Percentiles rank a stretch among this genome's conserved stretches.
Evolutionary conservation across 2,888 invertebrate species (phyloP).

Genomic region (Synanthedon tipuliformis): DNA sequence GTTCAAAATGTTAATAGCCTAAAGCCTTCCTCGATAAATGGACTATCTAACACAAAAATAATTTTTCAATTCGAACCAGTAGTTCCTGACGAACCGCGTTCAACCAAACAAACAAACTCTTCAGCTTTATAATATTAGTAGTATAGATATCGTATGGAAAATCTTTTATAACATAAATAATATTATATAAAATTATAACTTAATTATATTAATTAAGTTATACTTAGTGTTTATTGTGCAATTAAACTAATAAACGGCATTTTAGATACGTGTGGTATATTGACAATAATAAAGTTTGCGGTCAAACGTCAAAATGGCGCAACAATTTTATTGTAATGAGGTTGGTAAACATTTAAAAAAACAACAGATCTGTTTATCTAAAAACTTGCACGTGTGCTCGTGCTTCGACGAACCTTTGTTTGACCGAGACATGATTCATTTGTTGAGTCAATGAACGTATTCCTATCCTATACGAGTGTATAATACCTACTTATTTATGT

Average conservation of each 20-base stretch:
- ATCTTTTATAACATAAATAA: too few relatives aligned
- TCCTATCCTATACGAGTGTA: too few relatives aligned
- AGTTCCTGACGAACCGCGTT: too few relatives aligned
- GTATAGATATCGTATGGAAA: too few relatives aligned
- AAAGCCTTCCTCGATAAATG: too few relatives aligned
- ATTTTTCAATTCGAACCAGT: too few relatives aligned
- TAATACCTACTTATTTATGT: too few relatives aligned
- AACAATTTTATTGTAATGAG: neutral
- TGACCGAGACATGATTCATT: constrained; percentile 8
- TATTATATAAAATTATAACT: too few relatives aligned
- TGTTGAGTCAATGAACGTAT: constrained; percentile 3
- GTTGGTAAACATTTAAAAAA: neutral
- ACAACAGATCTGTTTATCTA: neutral
- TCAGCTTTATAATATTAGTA: too few relatives aligned
- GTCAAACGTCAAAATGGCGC: neutral
- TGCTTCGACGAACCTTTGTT: neutral
- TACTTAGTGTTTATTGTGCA: neutral
- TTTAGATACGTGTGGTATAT: neutral
- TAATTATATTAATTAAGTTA: neutral
- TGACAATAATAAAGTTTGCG: neutral
- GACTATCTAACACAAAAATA: too few relatives aligned
- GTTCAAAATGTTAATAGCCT: too few relatives aligned
- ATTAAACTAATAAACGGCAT: neutral
- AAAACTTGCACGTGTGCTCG: neutral
- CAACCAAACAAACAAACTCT: too few relatives aligned